Evolutionary conservation across 2,888 invertebrate species (phyloP).

Genomic region (Oscheius onirici): DNA sequence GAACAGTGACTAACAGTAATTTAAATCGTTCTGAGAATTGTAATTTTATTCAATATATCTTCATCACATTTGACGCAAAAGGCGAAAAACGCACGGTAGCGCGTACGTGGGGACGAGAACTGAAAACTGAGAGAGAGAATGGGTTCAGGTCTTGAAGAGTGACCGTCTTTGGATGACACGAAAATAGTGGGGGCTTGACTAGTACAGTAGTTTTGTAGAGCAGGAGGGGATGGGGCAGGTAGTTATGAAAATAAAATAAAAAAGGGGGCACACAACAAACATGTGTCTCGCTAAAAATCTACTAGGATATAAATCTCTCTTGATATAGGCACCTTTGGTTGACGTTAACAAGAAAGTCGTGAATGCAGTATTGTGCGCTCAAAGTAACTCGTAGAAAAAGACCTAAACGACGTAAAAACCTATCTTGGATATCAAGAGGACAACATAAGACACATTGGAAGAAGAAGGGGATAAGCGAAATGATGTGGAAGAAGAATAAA

Average conservation of each 20-base stretch:
- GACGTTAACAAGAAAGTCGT: constrained; percentile 25
- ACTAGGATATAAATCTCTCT: constrained; percentile 28
- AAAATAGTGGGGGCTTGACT: constrained; percentile 8
- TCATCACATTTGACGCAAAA: constrained; percentile 32
- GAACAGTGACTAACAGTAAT: too few relatives aligned
- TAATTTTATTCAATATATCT: constrained; percentile 34
- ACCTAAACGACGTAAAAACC: constrained; percentile 25
- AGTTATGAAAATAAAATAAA: constrained; percentile 3
- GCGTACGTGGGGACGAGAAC: constrained; percentile 23
- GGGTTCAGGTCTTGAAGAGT: constrained; percentile 12
- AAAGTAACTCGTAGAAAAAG: constrained; percentile 24
- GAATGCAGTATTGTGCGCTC: constrained; percentile 12
- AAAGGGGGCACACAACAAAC: not conserved
- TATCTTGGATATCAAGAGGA: not conserved
- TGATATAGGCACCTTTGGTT: constrained; percentile 34
- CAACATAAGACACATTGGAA: constrained; percentile 26
- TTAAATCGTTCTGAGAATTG: constrained; percentile 4
- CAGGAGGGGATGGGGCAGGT: not conserved
- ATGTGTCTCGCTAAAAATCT: constrained; percentile 2
- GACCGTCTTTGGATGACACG: constrained; percentile 31
- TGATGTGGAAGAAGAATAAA: constrained; percentile 19
- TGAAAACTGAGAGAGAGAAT: constrained; percentile 31
- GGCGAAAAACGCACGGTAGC: constrained; percentile 20
- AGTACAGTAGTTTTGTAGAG: not conserved
- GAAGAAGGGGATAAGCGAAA: constrained; percentile 30